phyloP scores from a whole-genome alignment of 2,113 vertebrate genomes.

The Mohoua ochrocephala region DNA sequence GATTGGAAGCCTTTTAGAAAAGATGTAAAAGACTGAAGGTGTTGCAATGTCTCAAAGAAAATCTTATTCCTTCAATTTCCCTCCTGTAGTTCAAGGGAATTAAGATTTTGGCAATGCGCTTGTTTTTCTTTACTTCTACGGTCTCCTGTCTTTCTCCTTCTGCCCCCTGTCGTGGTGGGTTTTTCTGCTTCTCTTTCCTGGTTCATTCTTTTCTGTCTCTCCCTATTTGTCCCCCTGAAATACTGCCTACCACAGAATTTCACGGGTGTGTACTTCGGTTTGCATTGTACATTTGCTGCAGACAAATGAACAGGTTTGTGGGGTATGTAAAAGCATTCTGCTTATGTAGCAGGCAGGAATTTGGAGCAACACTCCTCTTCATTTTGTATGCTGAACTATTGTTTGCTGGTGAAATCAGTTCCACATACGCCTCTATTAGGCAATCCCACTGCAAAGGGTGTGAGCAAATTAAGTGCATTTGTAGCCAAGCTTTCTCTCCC shows the following conservation, averaged over 20 bases:
- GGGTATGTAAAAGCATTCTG: not conserved
- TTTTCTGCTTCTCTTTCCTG: not conserved
- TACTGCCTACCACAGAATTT: not conserved
- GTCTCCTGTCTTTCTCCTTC: not conserved
- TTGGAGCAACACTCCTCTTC: slow-evolving; percentile 23
- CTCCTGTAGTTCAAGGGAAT: not conserved
- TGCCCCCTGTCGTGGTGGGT: not conserved
- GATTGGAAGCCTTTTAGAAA: not conserved
- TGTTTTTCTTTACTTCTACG: not conserved
- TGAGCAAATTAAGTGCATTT: not conserved
- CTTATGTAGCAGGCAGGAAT: not conserved
- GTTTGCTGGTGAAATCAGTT: slow-evolving; percentile 39
- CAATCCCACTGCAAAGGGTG: not conserved
- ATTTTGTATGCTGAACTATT: slow-evolving; percentile 4
- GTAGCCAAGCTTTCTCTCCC: not conserved
- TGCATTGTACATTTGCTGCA: slow-evolving; percentile 22
- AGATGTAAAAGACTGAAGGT: not conserved
- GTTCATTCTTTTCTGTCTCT: not conserved
- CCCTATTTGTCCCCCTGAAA: not conserved
- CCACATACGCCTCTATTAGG: slow-evolving; percentile 25
- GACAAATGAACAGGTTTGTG: slow-evolving; percentile 34
- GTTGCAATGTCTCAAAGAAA: not conserved
- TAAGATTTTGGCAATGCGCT: not conserved
- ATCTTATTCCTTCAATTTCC: not conserved
- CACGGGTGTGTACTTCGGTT: not conserved